Evolutionary conservation across 2,888 invertebrate species (phyloP).

Genomic region (Nomada lathburiana): DNA sequence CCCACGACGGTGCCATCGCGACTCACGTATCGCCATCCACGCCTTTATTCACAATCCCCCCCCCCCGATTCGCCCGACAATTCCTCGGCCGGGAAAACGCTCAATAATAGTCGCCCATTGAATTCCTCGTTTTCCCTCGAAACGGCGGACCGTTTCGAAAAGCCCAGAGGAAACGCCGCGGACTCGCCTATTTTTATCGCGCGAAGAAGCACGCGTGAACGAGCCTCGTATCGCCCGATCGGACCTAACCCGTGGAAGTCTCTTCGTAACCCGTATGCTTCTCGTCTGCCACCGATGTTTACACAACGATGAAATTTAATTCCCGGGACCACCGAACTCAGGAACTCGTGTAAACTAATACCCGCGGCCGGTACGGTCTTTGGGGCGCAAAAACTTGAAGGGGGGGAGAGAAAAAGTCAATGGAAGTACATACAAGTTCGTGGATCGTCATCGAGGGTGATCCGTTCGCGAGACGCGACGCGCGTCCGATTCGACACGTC

Average conservation of each 20-base stretch:
- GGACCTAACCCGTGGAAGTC: slow-evolving; percentile 69
- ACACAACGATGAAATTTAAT: slow-evolving; percentile 78
- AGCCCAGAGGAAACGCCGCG: neutral
- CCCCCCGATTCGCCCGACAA: too few relatives aligned
- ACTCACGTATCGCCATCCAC: too few relatives aligned
- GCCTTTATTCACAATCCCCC: too few relatives aligned
- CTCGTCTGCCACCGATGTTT: slow-evolving; percentile 72
- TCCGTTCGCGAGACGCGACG: neutral
- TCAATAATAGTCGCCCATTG: neutral
- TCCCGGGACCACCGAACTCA: slow-evolving; percentile 72
- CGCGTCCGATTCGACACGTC: slow-evolving; percentile 39
- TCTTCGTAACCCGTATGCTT: slow-evolving; percentile 69
- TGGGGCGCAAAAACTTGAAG: slow-evolving; percentile 46
- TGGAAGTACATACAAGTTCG: slow-evolving; percentile 36
- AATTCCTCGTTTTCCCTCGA: neutral
- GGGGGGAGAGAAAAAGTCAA: slow-evolving; percentile 30
- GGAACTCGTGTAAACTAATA: slow-evolving; percentile 72
- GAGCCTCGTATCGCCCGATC: slow-evolving; percentile 59
- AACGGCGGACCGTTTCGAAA: slow-evolving; percentile 6
- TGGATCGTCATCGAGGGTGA: slow-evolving; percentile 4
- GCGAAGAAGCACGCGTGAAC: slow-evolving; percentile 29
- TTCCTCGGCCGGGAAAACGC: too few relatives aligned
- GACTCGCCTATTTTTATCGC: slow-evolving; percentile 47
- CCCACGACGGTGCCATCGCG: too few relatives aligned
- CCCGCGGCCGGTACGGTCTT: slow-evolving; percentile 43